Evolutionary conservation across 2,888 invertebrate species (phyloP).

Genomic region (Nemoura dubitans): DNA sequence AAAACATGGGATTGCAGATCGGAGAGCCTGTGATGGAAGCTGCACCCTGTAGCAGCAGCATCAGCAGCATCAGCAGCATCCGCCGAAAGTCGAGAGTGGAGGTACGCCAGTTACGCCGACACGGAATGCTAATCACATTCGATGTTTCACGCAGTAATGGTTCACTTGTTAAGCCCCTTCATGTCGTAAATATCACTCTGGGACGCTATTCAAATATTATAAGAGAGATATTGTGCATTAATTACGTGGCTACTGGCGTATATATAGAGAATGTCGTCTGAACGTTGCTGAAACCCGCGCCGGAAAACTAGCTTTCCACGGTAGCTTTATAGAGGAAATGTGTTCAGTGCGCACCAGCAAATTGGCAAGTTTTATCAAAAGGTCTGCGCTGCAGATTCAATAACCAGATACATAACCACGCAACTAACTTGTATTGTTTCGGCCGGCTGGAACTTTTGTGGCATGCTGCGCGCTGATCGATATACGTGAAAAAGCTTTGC

Average conservation of each 20-base stretch:
- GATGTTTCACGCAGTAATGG: neutral
- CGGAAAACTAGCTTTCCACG: neutral
- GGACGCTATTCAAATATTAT: conserved; percentile 33
- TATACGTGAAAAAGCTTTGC: neutral
- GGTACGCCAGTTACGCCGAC: neutral
- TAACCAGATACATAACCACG: neutral
- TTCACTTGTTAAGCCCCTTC: conserved; percentile 1
- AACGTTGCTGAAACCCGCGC: neutral
- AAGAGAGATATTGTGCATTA: conserved; percentile 34
- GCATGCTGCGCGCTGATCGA: neutral
- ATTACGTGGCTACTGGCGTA: conserved; percentile 9
- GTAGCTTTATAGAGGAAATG: neutral
- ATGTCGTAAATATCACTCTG: conserved; percentile 28
- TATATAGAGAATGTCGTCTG: neutral
- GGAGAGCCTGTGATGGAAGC: neutral
- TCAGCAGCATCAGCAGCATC: no score
- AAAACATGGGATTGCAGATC: neutral
- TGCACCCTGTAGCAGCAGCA: no score
- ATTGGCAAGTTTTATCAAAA: conserved; percentile 10
- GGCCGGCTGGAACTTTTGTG: neutral
- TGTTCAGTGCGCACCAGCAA: neutral
- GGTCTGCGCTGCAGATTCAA: neutral
- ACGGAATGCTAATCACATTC: conserved; percentile 30
- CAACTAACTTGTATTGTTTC: neutral
- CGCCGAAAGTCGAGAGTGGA: neutral